Percentiles rank a stretch among this genome's conserved stretches.
Conservation (phyloP, 2,888 invertebrate genomes). For the Deilephila porcellus region DNA sequence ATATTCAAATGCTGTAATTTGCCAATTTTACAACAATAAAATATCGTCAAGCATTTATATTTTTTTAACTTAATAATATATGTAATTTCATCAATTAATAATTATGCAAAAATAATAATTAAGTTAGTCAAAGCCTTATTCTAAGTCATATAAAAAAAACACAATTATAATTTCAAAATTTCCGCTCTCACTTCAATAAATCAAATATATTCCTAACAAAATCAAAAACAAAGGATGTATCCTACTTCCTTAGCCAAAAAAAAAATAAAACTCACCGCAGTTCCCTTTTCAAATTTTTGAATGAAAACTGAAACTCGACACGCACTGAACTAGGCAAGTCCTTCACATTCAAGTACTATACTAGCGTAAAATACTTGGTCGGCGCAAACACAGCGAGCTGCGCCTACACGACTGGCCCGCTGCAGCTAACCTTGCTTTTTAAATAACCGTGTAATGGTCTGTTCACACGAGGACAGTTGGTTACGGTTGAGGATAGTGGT, state of each 20-base stretch:
- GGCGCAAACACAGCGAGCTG: slow-evolving; percentile 62
- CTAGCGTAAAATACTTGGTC: slow-evolving; percentile 62
- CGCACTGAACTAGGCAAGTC: slow-evolving; percentile 44
- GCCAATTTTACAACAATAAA: no score
- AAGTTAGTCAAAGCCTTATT: background rate
- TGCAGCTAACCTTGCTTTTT: slow-evolving; percentile 59
- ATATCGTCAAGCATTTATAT: no score
- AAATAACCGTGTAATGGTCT: slow-evolving; percentile 40
- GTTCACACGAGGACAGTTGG: slow-evolving; percentile 20
- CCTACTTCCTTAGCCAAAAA: background rate
- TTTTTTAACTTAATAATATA: no score
- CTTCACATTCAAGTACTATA: slow-evolving; percentile 63
- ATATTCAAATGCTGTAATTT: no score
- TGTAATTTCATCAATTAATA: no score
- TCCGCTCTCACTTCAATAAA: background rate
- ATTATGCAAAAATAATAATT: no score
- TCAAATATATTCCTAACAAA: background rate
- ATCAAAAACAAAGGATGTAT: background rate
- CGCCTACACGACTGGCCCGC: slow-evolving; percentile 60
- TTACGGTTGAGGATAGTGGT: background rate
- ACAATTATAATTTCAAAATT: background rate
- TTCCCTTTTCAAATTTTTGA: slow-evolving; percentile 47
- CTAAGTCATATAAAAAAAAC: background rate
- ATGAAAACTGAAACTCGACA: slow-evolving; percentile 60
- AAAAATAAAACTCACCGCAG: slow-evolving; percentile 43